Evolutionary conservation across 2,113 vertebrate species (phyloP).

Genomic region (Balaeniceps rex): DNA sequence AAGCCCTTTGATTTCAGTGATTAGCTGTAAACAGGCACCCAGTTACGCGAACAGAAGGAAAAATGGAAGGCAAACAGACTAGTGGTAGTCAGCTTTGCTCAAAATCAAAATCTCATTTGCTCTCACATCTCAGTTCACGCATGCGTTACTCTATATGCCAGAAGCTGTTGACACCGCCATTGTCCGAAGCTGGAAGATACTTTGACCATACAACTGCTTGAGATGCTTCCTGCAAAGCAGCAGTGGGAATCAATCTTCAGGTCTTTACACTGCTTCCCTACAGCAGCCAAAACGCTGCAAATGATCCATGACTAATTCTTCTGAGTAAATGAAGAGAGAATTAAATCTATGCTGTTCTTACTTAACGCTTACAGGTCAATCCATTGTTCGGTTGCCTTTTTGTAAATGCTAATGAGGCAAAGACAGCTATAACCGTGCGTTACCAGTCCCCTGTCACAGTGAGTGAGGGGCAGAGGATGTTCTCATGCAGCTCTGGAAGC

Average conservation of each 20-base stretch:
- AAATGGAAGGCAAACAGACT: background rate
- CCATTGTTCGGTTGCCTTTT: background rate
- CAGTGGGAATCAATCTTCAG: background rate
- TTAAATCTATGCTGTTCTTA: background rate
- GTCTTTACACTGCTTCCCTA: background rate
- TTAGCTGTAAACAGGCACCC: background rate
- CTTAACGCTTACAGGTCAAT: background rate
- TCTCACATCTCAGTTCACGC: rapidly evolving
- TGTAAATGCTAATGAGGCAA: background rate
- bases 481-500: background rate
- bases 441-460: background rate
- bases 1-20: background rate
- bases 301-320: slow-evolving; percentile 2
- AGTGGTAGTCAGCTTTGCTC: background rate
- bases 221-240: background rate
- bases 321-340: background rate
- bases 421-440: background rate
- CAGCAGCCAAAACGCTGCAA: background rate
- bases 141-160: background rate
- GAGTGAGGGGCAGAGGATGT: background rate
- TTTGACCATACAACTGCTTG: background rate
- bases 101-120: background rate
- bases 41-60: background rate
- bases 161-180: background rate
- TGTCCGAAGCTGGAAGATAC: background rate